phyloP scores from a whole-genome alignment of 2,113 vertebrate species.

The Tachycineta bicolor region DNA sequence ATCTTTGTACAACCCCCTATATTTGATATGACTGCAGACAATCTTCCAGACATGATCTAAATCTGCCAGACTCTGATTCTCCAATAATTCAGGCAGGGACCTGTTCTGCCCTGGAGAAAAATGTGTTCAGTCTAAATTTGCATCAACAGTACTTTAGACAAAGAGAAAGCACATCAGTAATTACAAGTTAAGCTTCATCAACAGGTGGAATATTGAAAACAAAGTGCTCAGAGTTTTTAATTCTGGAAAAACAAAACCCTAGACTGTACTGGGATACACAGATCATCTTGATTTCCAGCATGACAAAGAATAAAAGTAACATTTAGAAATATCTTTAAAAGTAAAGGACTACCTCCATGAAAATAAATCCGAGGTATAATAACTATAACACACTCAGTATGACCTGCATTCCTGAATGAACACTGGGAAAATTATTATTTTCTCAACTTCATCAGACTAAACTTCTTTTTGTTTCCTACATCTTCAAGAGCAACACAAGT shows the following conservation, averaged over 20 bases:
- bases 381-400: background rate
- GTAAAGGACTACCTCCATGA: background rate
- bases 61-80: background rate
- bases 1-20: background rate
- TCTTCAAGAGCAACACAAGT: background rate
- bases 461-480: background rate
- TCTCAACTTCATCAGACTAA: background rate
- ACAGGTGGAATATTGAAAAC: background rate
- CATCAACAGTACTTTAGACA: background rate
- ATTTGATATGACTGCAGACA: background rate
- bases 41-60: background rate
- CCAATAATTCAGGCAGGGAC: background rate
- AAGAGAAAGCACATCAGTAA: background rate
- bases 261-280: background rate
- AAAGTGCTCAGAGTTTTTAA: background rate
- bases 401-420: background rate
- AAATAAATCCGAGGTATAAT: background rate
- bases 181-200: background rate
- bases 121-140: background rate
- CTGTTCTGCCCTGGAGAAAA: background rate
- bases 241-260: background rate
- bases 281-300: background rate
- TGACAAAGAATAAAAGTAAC: background rate
- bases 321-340: background rate
- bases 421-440: background rate